Evolutionary conservation across 2,797 vertebrate genomes (phyloP).

Genomic region (Pitangus sulphuratus): DNA sequence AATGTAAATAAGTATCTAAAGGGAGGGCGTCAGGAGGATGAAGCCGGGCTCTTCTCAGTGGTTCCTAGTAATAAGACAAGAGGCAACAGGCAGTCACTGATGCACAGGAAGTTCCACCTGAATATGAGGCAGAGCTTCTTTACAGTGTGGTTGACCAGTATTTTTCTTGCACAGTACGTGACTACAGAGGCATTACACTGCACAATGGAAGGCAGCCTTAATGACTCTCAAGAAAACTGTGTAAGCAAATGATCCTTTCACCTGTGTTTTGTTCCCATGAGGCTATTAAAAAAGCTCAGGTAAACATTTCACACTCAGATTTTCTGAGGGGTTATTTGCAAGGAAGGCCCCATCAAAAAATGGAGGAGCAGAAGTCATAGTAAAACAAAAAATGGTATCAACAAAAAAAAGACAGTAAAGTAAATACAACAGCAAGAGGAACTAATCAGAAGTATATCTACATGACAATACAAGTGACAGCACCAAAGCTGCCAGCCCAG

Average conservation of each 20-base stretch:
- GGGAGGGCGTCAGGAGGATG: background rate
- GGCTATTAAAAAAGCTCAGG: background rate
- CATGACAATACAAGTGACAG: slow-evolving; percentile 39
- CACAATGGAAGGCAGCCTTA: background rate
- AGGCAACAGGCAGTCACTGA: background rate
- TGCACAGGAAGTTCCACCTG: background rate
- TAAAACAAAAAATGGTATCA: slow-evolving; percentile 14
- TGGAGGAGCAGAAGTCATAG: background rate
- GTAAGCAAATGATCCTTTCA: background rate
- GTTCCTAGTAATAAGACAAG: background rate
- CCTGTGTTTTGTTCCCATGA: background rate
- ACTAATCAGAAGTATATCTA: slow-evolving; percentile 29
- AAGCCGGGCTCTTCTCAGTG: background rate
- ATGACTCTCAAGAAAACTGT: background rate
- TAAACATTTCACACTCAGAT: background rate
- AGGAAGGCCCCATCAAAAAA: background rate
- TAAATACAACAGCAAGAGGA: slow-evolving; percentile 10
- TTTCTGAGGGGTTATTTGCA: background rate
- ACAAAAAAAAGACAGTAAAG: background rate
- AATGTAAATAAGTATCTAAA: fast-evolving
- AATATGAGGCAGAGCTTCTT: background rate
- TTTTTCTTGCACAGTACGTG: background rate
- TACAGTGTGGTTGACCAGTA: fast-evolving
- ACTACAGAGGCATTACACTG: background rate
- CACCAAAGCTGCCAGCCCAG: slow-evolving; percentile 33